Conservation (phyloP, 2,797 vertebrate species). For the Enoplosus armatus region DNA sequence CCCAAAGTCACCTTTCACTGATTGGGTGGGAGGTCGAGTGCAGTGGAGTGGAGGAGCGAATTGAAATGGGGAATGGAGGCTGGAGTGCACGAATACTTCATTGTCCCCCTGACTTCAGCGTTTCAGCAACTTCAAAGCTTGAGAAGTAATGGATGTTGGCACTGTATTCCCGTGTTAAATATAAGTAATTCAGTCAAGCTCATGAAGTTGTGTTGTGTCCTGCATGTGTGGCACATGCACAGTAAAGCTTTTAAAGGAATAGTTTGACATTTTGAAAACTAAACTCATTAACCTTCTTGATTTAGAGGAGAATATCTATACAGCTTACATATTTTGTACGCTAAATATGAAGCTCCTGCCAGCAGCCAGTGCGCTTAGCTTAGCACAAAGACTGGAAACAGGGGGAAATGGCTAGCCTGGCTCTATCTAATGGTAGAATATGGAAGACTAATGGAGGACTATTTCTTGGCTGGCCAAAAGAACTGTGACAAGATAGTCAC, state of each 20-base stretch:
- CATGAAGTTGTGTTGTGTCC: not conserved
- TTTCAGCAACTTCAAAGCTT: conserved; percentile 1
- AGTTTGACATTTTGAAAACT: not conserved
- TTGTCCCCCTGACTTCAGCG: not conserved
- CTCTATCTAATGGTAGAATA: too few species aligned
- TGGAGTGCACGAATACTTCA: conserved; percentile 18
- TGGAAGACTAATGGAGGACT: too few species aligned
- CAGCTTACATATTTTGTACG: too few species aligned
- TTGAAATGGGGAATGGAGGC: not conserved
- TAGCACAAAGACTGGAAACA: too few species aligned
- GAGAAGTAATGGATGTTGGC: not conserved
- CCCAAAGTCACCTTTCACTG: conserved; percentile 75
- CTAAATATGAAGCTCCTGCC: too few species aligned
- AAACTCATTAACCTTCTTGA: not conserved
- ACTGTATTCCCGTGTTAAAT: not conserved
- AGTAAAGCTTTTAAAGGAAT: not conserved
- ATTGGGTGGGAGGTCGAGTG: conserved; percentile 62
- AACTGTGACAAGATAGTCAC: too few species aligned
- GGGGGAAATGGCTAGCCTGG: too few species aligned
- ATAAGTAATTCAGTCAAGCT: not conserved
- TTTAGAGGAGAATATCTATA: not conserved
- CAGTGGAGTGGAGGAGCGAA: conserved; percentile 25
- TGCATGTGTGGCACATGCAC: not conserved
- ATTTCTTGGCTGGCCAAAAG: too few species aligned
- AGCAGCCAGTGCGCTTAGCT: too few species aligned